phyloP scores from a whole-genome alignment of 2,888 invertebrate species.

The Rugalucina vietnamica region DNA sequence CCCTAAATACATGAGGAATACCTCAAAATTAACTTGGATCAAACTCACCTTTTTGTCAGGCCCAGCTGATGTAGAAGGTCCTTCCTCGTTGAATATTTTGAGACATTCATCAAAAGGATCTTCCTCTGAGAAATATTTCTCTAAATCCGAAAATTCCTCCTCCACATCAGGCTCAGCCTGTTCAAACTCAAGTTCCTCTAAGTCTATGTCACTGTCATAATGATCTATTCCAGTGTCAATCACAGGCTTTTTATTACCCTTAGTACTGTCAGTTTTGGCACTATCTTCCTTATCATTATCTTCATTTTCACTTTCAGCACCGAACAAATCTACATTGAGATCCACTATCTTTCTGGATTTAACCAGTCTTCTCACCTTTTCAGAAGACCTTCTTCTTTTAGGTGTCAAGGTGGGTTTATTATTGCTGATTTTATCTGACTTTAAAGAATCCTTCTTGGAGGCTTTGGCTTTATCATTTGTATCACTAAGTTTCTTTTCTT shows the following conservation, averaged over 20 bases:
- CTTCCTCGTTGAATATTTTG: constrained; percentile 92
- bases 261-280: constrained; percentile 8
- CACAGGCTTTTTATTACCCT: not conserved
- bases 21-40: no score
- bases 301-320: constrained; percentile 64
- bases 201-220: not conserved
- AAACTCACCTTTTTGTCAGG: not conserved
- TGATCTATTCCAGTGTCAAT: not conserved
- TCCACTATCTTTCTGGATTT: constrained; percentile 65
- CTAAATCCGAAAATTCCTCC: constrained; percentile 58
- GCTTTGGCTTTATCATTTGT: not conserved
- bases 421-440: no score
- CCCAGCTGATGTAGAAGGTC: not conserved
- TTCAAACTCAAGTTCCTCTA: not conserved
- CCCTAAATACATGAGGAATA: no score
- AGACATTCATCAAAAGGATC: constrained; percentile 93
- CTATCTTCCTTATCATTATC: constrained; percentile 20
- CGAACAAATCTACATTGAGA: constrained; percentile 74
- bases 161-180: not conserved
- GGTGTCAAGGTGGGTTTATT: no score
- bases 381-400: constrained; percentile 4
- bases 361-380: constrained; percentile 6
- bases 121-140: constrained; percentile 80
- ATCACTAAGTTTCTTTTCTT: not conserved
- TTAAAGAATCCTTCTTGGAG: no score